These are phyloP conservation scores for Chymomyza costata DNA, from an alignment of 1,140 invertebrate genomes.

Conservation along the genomic window DNA sequence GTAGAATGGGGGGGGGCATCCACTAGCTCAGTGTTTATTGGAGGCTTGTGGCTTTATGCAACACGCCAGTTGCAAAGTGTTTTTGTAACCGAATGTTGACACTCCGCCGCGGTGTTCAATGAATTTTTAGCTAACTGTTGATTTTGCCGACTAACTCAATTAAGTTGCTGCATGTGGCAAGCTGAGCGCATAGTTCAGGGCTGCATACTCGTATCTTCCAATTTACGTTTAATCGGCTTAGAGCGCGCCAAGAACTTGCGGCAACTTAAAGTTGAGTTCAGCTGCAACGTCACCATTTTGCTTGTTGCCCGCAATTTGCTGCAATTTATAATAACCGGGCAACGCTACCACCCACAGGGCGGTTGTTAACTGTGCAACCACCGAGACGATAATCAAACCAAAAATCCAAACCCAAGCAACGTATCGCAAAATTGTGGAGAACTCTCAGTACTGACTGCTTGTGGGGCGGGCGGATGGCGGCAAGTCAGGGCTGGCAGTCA, in stretches of 20 bases:
- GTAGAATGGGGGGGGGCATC: too few species aligned
- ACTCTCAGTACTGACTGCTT: too few species aligned
- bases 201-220: neutral
- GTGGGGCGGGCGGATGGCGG: neutral
- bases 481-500: neutral
- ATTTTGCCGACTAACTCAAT: constrained; percentile 57
- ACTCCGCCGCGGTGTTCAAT: constrained; percentile 20
- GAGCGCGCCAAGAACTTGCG: constrained; percentile 2
- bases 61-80: too few species aligned
- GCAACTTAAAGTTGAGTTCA: constrained; percentile 10
- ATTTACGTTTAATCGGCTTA: too few species aligned
- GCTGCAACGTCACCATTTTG: constrained; percentile 35
- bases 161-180: constrained; percentile 34
- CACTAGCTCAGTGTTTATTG: too few species aligned
- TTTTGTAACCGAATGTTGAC: too few species aligned
- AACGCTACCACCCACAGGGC: constrained; percentile 67
- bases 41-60: too few species aligned
- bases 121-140: constrained; percentile 63
- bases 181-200: constrained; percentile 2
- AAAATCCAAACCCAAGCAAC: constrained; percentile 5
- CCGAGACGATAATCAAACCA: constrained; percentile 32
- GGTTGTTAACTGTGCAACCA: constrained; percentile 36
- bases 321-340: constrained; percentile 68
- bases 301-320: constrained; percentile 47
- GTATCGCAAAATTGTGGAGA: too few species aligned